Evolutionary conservation across 2,797 vertebrate species (phyloP).

Genomic region (Pangasius krempfi): DNA sequence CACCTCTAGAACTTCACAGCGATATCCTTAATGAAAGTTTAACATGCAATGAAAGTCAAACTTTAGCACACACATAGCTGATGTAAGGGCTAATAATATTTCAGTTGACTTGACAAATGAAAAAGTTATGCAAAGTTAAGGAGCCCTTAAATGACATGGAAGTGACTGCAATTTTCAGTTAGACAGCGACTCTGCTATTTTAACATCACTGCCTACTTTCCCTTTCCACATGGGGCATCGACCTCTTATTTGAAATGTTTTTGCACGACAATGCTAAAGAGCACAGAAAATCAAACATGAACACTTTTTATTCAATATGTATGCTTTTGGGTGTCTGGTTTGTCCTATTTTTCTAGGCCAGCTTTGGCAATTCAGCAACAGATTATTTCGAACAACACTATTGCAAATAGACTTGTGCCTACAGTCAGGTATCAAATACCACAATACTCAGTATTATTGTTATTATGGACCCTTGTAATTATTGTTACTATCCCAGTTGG

Average conservation of each 20-base stretch:
- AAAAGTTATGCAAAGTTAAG: slow-evolving; percentile 3
- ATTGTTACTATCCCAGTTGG: neutral
- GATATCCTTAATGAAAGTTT: neutral
- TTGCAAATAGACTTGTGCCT: neutral
- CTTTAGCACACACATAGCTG: neutral
- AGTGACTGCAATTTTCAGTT: slow-evolving; percentile 17
- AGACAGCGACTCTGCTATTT: neutral
- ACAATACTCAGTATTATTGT: neutral
- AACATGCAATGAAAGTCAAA: neutral
- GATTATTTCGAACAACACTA: neutral
- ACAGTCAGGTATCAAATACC: neutral
- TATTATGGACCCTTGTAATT: neutral
- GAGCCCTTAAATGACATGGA: neutral
- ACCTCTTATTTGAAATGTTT: neutral
- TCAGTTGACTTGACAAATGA: slow-evolving; percentile 13
- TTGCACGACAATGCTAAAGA: neutral
- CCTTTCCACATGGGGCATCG: neutral
- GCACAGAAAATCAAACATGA: neutral
- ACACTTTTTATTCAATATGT: neutral
- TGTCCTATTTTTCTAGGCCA: neutral
- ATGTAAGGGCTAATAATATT: neutral
- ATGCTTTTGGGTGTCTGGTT: neutral
- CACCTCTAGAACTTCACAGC: neutral
- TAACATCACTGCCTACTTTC: neutral
- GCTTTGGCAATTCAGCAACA: neutral